phyloP scores from a whole-genome alignment of 1,140 invertebrate genomes.

The Drosophila funebris region DNA sequence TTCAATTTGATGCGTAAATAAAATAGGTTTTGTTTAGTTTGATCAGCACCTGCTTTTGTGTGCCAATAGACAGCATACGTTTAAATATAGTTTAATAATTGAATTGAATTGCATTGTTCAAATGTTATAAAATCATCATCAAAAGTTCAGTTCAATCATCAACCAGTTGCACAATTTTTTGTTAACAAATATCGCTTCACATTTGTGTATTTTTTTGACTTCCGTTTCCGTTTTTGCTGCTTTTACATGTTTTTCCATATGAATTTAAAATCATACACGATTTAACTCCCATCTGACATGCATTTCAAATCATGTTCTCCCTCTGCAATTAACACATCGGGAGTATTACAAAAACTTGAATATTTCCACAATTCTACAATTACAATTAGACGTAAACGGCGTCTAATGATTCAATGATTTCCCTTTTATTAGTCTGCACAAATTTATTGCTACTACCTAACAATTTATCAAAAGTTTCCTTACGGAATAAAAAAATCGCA shows the following conservation, averaged over 20 bases:
- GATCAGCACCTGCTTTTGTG: conserved; percentile 32
- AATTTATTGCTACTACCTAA: neutral
- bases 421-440: neutral
- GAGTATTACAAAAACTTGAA: conserved; percentile 25
- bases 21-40: conserved; percentile 1
- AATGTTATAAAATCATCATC: neutral
- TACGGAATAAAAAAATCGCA: conserved; percentile 18
- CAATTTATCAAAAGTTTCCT: neutral
- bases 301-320: conserved; percentile 45
- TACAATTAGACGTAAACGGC: neutral
- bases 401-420: neutral
- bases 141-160: conserved; percentile 33
- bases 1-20: conserved; percentile 19
- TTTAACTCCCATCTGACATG: conserved; percentile 29
- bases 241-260: neutral
- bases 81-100: neutral
- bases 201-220: conserved; percentile 38
- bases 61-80: neutral
- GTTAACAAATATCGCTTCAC: conserved; percentile 4
- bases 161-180: conserved; percentile 25
- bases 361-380: too few relatives aligned
- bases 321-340: conserved; percentile 48
- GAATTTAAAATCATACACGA: conserved; percentile 18
- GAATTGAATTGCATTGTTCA: neutral
- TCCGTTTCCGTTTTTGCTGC: conserved; percentile 22